Evolutionary conservation across 2,113 vertebrate genomes (phyloP).

Genomic region (Smithornis capensis): DNA sequence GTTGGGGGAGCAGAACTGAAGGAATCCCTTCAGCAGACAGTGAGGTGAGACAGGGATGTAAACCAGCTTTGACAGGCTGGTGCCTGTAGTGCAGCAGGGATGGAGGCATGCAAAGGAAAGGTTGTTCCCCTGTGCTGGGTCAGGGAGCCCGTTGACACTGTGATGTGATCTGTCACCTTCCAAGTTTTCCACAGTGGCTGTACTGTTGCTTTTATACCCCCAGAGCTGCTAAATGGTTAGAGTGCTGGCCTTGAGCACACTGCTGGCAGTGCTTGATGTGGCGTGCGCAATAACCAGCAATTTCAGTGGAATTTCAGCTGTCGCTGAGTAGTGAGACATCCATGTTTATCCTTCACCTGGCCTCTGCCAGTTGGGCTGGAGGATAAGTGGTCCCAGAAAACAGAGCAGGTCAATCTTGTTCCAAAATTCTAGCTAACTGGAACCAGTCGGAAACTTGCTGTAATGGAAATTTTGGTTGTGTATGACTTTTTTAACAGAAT

Average conservation of each 20-base stretch:
- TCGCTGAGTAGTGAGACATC: not conserved
- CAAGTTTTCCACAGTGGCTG: not conserved
- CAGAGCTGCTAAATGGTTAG: not conserved
- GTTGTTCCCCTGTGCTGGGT: fast-evolving
- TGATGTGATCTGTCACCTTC: not conserved
- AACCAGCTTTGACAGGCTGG: not conserved
- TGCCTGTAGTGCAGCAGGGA: fast-evolving
- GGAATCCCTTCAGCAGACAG: not conserved
- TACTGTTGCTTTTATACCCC: not conserved
- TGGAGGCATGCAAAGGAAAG: fast-evolving
- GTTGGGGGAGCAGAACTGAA: not conserved
- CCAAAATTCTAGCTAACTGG: constrained; percentile 39
- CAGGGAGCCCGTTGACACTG: not conserved
- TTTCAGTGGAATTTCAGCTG: constrained; percentile 11
- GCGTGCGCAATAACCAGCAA: not conserved
- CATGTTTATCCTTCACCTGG: constrained; percentile 46
- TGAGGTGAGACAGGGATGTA: fast-evolving
- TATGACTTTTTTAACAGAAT: constrained; percentile 5
- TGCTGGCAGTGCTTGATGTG: not conserved
- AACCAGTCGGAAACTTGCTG: constrained; percentile 40
- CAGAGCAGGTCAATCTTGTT: constrained; percentile 14
- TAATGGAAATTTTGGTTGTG: constrained; percentile 14
- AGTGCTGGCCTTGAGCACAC: not conserved
- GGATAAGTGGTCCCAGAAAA: constrained; percentile 55
- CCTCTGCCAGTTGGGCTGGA: constrained; percentile 23